Conservation (phyloP, 2,888 invertebrate species). For the Agonum fuliginosum region DNA sequence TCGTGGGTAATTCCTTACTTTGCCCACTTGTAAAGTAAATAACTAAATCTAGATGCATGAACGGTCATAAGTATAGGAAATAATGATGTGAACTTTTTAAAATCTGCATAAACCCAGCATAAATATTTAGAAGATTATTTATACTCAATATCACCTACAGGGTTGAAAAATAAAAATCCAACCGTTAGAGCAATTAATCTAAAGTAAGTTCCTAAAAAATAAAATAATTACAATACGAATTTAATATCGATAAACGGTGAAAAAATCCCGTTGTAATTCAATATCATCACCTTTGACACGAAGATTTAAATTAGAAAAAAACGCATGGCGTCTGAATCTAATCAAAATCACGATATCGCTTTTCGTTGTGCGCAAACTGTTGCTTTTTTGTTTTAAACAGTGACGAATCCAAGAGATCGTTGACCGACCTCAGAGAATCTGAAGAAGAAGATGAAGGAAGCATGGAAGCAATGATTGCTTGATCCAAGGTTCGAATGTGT, state of each 20-base stretch:
- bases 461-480: slow-evolving; percentile 18
- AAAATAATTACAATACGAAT: slow-evolving; percentile 22
- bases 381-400: slow-evolving; percentile 15
- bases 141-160: neutral
- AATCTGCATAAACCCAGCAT: too few species aligned
- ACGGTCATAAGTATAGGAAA: too few species aligned
- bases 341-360: slow-evolving; percentile 40
- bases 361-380: slow-evolving; percentile 31
- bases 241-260: slow-evolving; percentile 26
- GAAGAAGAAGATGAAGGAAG: slow-evolving; percentile 29
- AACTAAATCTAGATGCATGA: too few species aligned
- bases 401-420: slow-evolving; percentile 33
- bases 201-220: neutral
- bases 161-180: neutral
- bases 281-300: slow-evolving; percentile 22
- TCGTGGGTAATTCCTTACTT: too few species aligned
- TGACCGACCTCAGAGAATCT: slow-evolving; percentile 21
- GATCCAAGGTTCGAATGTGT: slow-evolving; percentile 23
- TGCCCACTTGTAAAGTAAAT: too few species aligned
- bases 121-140: too few species aligned
- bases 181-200: neutral
- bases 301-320: slow-evolving; percentile 25
- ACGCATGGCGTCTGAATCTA: slow-evolving; percentile 18
- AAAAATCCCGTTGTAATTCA: slow-evolving; percentile 34
- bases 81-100: too few species aligned